These are phyloP conservation scores for Zingel zingel DNA, from an alignment of 2,113 vertebrate species.

Conservation along the genomic window DNA sequence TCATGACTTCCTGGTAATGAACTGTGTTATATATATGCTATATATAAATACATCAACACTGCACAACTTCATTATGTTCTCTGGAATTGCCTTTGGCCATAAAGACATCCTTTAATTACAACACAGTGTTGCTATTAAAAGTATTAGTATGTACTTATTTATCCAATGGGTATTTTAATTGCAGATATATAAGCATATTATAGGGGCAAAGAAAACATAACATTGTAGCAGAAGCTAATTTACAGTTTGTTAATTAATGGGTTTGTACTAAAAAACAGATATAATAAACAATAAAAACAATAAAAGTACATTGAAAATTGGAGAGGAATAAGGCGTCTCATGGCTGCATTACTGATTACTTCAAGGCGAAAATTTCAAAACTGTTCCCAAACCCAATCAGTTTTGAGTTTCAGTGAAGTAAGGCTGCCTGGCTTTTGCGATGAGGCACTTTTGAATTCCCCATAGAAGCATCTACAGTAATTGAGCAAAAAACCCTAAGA, in stretches of 20 bases:
- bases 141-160: background rate
- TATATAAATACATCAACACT: background rate
- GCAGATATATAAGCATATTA: background rate
- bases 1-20: slow-evolving; percentile 2
- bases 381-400: slow-evolving; percentile 1
- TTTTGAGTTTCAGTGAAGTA: background rate
- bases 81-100: background rate
- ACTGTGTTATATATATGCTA: background rate
- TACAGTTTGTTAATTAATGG: background rate
- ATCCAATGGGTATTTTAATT: background rate
- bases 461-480: background rate
- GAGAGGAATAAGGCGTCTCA: background rate
- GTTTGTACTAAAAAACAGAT: background rate
- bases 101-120: background rate
- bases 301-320: background rate
- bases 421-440: slow-evolving; percentile 1
- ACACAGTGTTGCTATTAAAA: background rate
- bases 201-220: background rate
- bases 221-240: background rate
- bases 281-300: background rate
- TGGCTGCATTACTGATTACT: background rate
- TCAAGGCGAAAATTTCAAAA: background rate
- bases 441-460: slow-evolving; percentile 23
- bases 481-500: slow-evolving; percentile 7
- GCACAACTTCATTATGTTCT: background rate